Evolutionary conservation across 1,140 invertebrate genomes (phyloP).

Genomic region (Papilio polytes): DNA sequence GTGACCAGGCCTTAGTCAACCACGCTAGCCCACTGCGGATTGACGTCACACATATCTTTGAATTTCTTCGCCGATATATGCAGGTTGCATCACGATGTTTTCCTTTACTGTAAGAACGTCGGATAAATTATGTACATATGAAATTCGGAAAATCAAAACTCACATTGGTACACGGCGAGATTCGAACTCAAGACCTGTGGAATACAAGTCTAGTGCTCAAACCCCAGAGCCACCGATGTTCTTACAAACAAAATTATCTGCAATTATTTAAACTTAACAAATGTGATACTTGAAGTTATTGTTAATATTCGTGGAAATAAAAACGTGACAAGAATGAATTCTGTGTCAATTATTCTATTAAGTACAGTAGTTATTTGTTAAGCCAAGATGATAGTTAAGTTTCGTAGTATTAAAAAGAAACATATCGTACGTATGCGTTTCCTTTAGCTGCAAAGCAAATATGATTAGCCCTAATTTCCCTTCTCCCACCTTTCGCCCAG

Average conservation of each 20-base stretch:
- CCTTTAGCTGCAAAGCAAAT: neutral
- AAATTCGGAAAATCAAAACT: no score
- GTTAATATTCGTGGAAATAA: neutral
- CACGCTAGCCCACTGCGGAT: no score
- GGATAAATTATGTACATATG: no score
- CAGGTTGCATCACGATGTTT: no score
- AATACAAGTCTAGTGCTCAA: no score
- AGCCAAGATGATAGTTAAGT: neutral
- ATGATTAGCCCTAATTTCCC: neutral
- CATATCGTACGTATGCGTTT: neutral
- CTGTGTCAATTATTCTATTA: neutral
- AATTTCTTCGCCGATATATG: no score
- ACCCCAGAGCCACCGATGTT: no score
- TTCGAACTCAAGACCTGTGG: no score
- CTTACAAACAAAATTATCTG: neutral
- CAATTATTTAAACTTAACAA: neutral
- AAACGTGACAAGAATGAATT: neutral
- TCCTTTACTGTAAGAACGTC: no score
- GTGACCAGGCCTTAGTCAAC: no score
- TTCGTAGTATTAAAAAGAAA: neutral
- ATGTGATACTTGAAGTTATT: neutral
- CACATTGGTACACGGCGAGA: no score
- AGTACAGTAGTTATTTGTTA: neutral
- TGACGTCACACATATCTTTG: no score
- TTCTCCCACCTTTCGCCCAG: neutral